Base-by-base conservation (phyloP, 1,140 invertebrate genomes). In the Atopsyche davidsoni region DNA sequence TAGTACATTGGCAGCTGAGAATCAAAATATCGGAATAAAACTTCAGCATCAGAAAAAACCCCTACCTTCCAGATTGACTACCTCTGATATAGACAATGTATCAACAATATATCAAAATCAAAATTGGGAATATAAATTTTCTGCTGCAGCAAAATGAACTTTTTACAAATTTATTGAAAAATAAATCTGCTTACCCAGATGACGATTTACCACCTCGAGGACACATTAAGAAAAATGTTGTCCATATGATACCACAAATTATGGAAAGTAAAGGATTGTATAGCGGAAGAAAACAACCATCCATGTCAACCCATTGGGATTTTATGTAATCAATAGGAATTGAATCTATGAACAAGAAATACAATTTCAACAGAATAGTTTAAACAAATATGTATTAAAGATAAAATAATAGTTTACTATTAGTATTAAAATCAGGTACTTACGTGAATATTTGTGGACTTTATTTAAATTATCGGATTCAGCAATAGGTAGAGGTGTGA, bases 221-320 rank as follows among this genome's bases (percentile, higher is more conserved):
- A 43, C 68, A 72, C 70, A 73, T 73, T 4, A 72, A 58, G 41
- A 71, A 72, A 64, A 73, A 69, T 2, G 68, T 69, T 0, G 64
- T 69, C 69, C 71, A 73, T n/a, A 73, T 64, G 0, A 73, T 62
- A 0, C 68, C 68, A 32, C 66, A 71, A 32, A 73, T 70, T 2
- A 66, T 64, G 0, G 69, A 73, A 3, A 72, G 56, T 11, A 73
- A 58, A 0, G 69, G 71, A 11, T 72, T 68, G 46, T 66, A 71
- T 0, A 65, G 68, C 0, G 71, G 64, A 13, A 69, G 50, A 25
- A 65, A 64, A 45, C 71, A 73, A 2, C 57, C 64, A 40, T 63
- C 67, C 51, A 67, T 65, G 3, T 73, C 67, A 14, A 67, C 59
- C 68, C 68, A 73, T 41, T 70, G 67, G 1, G 69, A 70, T 28